Evolutionary conservation across 2,113 vertebrate genomes (phyloP).

Genomic region (Hyla sarda): DNA sequence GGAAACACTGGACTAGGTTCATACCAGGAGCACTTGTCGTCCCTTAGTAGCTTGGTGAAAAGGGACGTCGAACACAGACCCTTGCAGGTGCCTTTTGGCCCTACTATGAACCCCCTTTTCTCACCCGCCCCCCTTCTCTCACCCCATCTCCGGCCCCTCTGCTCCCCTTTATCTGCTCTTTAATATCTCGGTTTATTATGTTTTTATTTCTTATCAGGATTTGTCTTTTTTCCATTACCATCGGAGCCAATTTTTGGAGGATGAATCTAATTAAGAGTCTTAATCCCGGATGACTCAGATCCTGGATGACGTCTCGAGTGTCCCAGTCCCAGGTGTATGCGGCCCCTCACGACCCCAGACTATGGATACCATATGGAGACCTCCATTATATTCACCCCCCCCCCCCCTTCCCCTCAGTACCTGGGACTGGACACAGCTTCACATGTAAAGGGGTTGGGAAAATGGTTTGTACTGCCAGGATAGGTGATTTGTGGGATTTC

Average conservation of each 20-base stretch:
- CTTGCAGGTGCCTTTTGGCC: too few relatives aligned
- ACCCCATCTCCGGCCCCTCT: too few relatives aligned
- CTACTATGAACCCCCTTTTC: too few relatives aligned
- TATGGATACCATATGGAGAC: not conserved
- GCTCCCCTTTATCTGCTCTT: not conserved
- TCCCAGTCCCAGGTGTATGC: conserved; percentile 64
- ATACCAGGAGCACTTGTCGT: too few relatives aligned
- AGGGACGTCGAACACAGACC: too few relatives aligned
- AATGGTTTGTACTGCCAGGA: too few relatives aligned
- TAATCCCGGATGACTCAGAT: conserved; percentile 64
- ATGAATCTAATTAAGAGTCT: conserved; percentile 17
- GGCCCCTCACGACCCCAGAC: not conserved
- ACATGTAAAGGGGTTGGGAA: too few relatives aligned
- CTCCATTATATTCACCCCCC: not conserved
- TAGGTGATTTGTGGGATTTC: not conserved
- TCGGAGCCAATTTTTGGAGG: not conserved
- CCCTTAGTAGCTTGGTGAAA: too few relatives aligned
- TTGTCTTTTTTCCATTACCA: not conserved
- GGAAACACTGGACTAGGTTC: too few relatives aligned
- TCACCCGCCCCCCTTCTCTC: too few relatives aligned
- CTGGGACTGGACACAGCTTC: too few relatives aligned
- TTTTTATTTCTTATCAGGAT: conserved; percentile 11
- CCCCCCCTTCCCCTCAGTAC: too few relatives aligned
- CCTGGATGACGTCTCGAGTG: conserved; percentile 68
- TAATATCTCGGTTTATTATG: not conserved